Base-by-base conservation (phyloP, 2,797 vertebrate species). In the Artibeus jamaicensis region DNA sequence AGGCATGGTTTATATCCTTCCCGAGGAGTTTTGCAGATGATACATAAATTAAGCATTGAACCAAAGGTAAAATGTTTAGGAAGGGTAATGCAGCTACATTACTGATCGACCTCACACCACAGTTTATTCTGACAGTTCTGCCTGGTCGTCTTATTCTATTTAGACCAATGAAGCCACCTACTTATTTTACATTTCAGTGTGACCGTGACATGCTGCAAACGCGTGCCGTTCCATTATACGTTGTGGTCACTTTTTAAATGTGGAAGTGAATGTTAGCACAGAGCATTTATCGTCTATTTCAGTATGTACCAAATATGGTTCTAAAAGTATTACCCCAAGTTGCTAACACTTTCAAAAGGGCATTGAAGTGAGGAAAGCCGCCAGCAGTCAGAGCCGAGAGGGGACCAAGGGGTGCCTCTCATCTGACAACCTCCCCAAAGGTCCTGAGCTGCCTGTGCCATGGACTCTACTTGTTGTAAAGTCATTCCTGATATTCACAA, bases 161-260 rank as follows among this genome's bases (percentile, higher is more conserved):
- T 82, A 90, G 62, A 78, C 6, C 50, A 93, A 71, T 77, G 1
- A 92, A 95, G 89, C 53, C n/a, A 68, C 78, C 9, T 57, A 65
- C 84, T 96, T 57, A 65, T 86, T 96, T 94, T 59, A 85, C 14
- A 81, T 76, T 95, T 91, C 71, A 90, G 81, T 65, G 82, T 67
- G 21, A 79, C n/a, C 32, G 26, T 71, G 21, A 95, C 32, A 78
- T 83, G 68, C 37, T 89, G 37, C n/a, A 95, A 76, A 74, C n/a
- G 5, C 78, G 67, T 29, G 39, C 4, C 50, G 57, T 89, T 59
- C 48, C 10, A 53, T 76, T 79, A 44, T 6, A 37, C 2, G 6
- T 71, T 29, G 90, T 44, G 89, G 77, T 93, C 42, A 82, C 70
- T 96, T 96, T 81, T 89, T 62, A 84, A 48, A 42, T 48, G 55